Percentiles rank a stretch among this genome's conserved stretches.
phyloP scores from a whole-genome alignment of 1,140 invertebrate genomes.

The Bilobella aurantiaca region DNA sequence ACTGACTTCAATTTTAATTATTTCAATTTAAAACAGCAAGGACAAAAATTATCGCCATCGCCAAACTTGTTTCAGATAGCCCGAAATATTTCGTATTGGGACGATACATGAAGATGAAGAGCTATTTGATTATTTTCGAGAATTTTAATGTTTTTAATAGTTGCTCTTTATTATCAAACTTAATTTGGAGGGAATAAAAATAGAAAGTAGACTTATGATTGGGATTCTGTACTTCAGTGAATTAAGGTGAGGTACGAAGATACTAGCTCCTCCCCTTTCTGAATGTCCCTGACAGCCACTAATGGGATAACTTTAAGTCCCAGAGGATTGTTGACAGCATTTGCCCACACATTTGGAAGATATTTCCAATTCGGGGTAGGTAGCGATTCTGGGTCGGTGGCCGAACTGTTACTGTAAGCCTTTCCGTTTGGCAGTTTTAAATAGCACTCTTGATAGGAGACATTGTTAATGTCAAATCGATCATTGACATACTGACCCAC shows the following conservation, averaged over 20 bases:
- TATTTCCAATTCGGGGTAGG: constrained; percentile 11
- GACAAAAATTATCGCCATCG: too few species aligned
- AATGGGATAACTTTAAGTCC: constrained; percentile 21
- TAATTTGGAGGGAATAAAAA: too few species aligned
- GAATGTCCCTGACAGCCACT: constrained; percentile 23
- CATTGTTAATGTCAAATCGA: constrained; percentile 24
- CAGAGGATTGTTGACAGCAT: constrained; percentile 15
- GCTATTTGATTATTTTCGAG: too few species aligned
- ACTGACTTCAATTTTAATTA: too few species aligned
- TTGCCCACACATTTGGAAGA: constrained; percentile 28
- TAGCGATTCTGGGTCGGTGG: constrained; percentile 4
- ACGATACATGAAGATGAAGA: too few species aligned
- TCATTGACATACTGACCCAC: constrained; percentile 47
- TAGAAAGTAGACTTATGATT: too few species aligned
- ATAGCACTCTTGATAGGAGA: constrained; percentile 27
- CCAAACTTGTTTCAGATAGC: too few species aligned
- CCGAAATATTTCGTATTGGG: too few species aligned
- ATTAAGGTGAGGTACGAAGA: constrained; percentile 27
- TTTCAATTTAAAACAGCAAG: too few species aligned
- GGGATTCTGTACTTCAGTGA: constrained; percentile 4
- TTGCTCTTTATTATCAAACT: too few species aligned
- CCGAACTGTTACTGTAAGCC: background rate
- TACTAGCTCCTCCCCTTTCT: constrained; percentile 19
- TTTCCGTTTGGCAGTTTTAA: background rate
- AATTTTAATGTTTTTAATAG: too few species aligned